Percentiles rank a stretch among this genome's conserved stretches.
These are phyloP conservation scores for Seira sanloemensis DNA, from an alignment of 2,888 invertebrate genomes.

Conservation along the genomic window DNA sequence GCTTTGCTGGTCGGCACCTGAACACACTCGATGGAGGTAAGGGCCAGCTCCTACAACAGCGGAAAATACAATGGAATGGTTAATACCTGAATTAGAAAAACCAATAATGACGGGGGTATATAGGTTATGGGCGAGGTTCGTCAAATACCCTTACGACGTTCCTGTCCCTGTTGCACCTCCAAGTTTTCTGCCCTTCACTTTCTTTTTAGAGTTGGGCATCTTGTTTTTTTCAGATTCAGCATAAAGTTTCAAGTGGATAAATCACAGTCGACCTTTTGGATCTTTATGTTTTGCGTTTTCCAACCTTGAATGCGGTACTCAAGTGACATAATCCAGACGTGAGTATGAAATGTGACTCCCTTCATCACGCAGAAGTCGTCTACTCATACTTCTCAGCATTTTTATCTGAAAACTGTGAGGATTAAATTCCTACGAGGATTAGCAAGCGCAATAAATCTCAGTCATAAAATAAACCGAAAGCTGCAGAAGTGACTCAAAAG, in stretches of 20 bases:
- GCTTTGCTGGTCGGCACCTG: conserved; percentile 29
- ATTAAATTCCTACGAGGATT: background rate
- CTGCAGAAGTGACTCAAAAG: background rate
- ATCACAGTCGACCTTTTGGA: no score
- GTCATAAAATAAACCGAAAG: background rate
- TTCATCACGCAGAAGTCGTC: background rate
- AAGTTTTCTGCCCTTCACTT: background rate
- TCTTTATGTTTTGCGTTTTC: no score
- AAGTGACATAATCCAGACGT: background rate
- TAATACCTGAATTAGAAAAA: no score
- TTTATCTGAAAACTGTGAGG: background rate
- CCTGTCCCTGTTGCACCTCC: no score
- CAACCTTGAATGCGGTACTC: no score
- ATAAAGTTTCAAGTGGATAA: no score
- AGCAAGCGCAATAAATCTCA: background rate
- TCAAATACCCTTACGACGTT: background rate
- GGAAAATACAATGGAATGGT: no score
- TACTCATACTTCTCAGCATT: background rate
- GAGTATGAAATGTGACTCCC: background rate
- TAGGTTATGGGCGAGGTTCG: no score
- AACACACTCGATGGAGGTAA: conserved; percentile 52
- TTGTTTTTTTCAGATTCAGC: no score
- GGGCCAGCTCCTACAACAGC: conserved; percentile 36
- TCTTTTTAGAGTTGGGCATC: background rate
- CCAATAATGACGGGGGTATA: no score